These are phyloP conservation scores for Cryptocheilus praepositus DNA, from an alignment of 2,888 invertebrate genomes.

Conservation along the genomic window DNA sequence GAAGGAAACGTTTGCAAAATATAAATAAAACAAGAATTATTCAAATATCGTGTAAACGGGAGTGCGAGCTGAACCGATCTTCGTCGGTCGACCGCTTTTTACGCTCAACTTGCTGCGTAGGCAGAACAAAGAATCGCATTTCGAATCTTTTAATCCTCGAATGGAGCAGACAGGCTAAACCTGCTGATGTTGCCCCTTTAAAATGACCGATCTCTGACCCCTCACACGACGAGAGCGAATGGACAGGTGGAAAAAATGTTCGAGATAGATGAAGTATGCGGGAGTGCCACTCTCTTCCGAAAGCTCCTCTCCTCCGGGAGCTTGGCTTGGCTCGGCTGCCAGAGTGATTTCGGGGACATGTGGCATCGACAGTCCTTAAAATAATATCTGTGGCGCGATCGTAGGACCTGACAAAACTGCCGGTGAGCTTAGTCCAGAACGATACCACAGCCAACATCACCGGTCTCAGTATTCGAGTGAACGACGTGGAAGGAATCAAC, in stretches of 20 bases:
- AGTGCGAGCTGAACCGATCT: no score
- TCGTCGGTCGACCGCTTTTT: no score
- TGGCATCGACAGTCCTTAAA: constrained; percentile 32
- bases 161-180: no score
- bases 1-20: no score
- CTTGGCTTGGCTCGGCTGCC: constrained; percentile 20
- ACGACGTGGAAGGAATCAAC: constrained; percentile 42
- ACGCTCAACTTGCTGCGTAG: no score
- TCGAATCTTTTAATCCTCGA: no score
- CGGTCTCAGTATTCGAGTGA: constrained; percentile 58
- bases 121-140: no score
- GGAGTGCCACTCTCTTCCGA: background rate
- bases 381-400: constrained; percentile 17
- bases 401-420: constrained; percentile 59
- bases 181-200: no score
- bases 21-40: no score
- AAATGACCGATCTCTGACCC: no score
- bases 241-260: constrained; percentile 12
- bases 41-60: no score
- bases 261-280: constrained; percentile 19
- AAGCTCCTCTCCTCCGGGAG: background rate
- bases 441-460: constrained; percentile 63
- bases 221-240: constrained; percentile 8
- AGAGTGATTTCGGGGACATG: constrained; percentile 9
- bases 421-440: constrained; percentile 53